A percentile compares a stretch with the other conserved stretches of the same genome.
phyloP scores from a whole-genome alignment of 2,797 vertebrate genomes.

The Pangasius larnaudii region DNA sequence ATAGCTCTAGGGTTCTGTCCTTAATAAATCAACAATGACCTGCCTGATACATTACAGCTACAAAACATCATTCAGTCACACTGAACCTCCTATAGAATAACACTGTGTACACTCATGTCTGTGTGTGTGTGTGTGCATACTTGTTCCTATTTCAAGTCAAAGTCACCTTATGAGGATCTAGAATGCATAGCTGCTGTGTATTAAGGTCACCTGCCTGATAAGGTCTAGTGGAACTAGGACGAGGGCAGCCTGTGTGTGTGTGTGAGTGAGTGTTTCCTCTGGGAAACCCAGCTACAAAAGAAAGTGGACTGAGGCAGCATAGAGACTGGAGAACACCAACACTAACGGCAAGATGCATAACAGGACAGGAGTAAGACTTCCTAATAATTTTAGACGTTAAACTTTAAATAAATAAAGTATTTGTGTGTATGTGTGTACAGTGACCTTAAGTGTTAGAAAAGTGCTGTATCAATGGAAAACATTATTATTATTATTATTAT shows the following conservation, averaged over 20 bases:
- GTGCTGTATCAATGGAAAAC: no score
- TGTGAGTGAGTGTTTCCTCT: not conserved
- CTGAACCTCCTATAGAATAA: not conserved
- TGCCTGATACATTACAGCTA: not conserved
- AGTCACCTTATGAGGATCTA: slow-evolving; percentile 45
- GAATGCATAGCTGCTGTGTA: slow-evolving; percentile 29
- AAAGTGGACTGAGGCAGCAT: not conserved
- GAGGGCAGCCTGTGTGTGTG: slow-evolving; percentile 3
- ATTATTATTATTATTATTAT: no score
- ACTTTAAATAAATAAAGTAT: no score
- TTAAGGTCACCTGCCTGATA: slow-evolving; percentile 46
- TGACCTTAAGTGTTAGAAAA: no score
- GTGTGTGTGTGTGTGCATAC: not conserved
- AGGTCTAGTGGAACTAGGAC: slow-evolving; percentile 45
- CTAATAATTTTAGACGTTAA: not conserved
- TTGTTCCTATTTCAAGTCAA: slow-evolving; percentile 22
- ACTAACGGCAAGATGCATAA: not conserved
- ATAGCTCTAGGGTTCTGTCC: not conserved
- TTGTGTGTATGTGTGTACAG: no score
- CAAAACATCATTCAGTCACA: not conserved
- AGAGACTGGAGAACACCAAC: not conserved
- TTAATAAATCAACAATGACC: not conserved
- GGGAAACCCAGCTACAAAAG: not conserved
- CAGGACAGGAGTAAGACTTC: not conserved
- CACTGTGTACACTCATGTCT: not conserved